Evolutionary conservation across 2,113 vertebrate genomes (phyloP), one percentile per base, ranked within the genome.

Genomic region (Damaliscus lunatus): DNA sequence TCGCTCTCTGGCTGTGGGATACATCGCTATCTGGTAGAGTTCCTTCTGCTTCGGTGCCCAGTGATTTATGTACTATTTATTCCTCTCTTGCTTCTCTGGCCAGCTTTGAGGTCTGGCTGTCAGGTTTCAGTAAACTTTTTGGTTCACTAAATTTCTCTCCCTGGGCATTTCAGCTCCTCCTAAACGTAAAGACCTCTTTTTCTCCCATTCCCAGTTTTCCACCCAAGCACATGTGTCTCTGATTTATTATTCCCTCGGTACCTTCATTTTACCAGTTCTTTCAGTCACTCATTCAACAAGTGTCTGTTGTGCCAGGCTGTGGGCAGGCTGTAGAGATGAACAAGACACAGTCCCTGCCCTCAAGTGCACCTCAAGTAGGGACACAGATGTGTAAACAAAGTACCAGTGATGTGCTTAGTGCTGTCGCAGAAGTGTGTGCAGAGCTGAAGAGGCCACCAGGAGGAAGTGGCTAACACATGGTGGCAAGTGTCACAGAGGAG

Each of bases 191-290:
- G 62, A 78, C n/a, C 55, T 74, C n/a, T 90, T 82, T 96, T 86
- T 90, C 82, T 95, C 31, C 8, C 33, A 15, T 94, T 86, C 91
- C 59, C 25, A 64, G 74, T 96, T 94, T 96, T 96, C 96, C 25
- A 89, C 82, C 83, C 78, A 80, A 95, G 71, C 77, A 74, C 36
- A 55, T 85, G 62, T 21, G 48, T 93, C 96, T 95, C 31, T 94
- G 93, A 96, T 67, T 96, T 92, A 80, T 83, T 93, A 43, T 97
- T 92, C 55, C 92, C 36, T 67, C 27, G 7, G 50, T 94, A 82
- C 86, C 71, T 94, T 93, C 33, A 57, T 95, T 94, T 97, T 96
- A 53, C 59, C 74, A 90, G 71, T 97, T 91, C 59, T 48, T 77
- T 48, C 60, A 97, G 81, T 88, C 81, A 55, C 57, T 92, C 74